Percentiles rank a stretch among this genome's conserved stretches.
phyloP scores from a whole-genome alignment of 2,113 vertebrate genomes.

The Arizona elegans region DNA sequence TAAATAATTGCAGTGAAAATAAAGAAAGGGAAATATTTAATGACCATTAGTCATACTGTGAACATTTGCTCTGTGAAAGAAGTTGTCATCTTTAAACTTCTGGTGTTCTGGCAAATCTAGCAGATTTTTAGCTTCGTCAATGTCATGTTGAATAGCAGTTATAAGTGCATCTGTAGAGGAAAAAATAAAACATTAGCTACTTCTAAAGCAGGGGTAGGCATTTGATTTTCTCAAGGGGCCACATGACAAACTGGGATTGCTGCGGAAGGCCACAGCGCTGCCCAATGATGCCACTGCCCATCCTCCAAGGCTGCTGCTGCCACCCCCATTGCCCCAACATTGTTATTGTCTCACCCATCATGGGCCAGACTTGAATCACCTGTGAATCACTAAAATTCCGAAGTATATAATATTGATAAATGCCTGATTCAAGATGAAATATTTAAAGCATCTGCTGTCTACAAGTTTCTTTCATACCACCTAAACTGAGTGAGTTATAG shows the following conservation, averaged over 20 bases:
- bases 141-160: constrained; percentile 85
- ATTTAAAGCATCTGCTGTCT: background rate
- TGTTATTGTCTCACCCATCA: background rate
- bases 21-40: constrained; percentile 57
- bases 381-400: background rate
- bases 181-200: background rate
- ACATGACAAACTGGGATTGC: background rate
- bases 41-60: constrained; percentile 79
- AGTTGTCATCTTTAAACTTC: constrained; percentile 85
- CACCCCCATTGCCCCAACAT: background rate
- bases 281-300: background rate
- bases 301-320: background rate
- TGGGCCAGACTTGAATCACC: background rate
- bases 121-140: constrained; percentile 84
- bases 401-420: background rate
- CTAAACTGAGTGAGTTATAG: background rate
- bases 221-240: background rate
- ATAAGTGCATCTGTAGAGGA: constrained; percentile 83
- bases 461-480: background rate
- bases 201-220: background rate
- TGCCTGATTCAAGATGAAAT: background rate
- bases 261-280: background rate
- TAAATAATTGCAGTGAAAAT: constrained; percentile 2
- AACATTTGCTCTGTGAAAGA: constrained; percentile 73
- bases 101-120: constrained; percentile 87